Base-by-base conservation (phyloP, 2,113 vertebrate species). In the Nibea coibor region DNA sequence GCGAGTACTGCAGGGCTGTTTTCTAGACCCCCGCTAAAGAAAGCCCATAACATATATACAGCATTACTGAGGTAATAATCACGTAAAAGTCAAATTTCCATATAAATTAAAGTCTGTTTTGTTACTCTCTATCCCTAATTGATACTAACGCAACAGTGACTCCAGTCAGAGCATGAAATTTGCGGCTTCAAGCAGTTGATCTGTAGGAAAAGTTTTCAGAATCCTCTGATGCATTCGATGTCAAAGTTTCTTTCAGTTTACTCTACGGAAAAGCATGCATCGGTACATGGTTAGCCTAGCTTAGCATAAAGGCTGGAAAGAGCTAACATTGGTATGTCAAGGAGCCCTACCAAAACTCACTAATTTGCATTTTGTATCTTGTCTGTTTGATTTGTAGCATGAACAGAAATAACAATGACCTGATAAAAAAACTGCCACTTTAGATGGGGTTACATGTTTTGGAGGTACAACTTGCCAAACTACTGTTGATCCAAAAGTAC, bases 1-100 rank as follows among this genome's bases (percentile, higher is more conserved):
- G 70, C 66, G 74, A 82, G 62, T 50, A 48, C 61, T 4, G 22
- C 42, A 80, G 77, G 42, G 14, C 35, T 86, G 61, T 43, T 62
- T 24, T 39, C 67, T 59, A 35, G 68, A 73, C 48, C 20, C 20
- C 54, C 61, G 31, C n/a, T 35, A 54, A 80, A 39, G 11, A 66
- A 50, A 53, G 42, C 14, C 17, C 12, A 15, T 51, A 71, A 51
- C 50, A 58, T 19, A 10, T 26, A 11, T 20, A 19, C 3, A 19
- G 17, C 57, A 56, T 56, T 50, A 50, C 57, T 5, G 39, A 51
- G 3, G 17, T 24, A 71, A 57, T 24, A 69, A 66, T 54, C 10
- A 19, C 42, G 31, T 64, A 11, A 4, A 57, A 64, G 39, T 70
- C 22, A 22, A 2, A 64, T 57, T 50, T 69, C 14, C 70, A 63